These are phyloP conservation scores for Drosophila micromelanica DNA, from an alignment of 1,140 invertebrate genomes.

Conservation along the genomic window DNA sequence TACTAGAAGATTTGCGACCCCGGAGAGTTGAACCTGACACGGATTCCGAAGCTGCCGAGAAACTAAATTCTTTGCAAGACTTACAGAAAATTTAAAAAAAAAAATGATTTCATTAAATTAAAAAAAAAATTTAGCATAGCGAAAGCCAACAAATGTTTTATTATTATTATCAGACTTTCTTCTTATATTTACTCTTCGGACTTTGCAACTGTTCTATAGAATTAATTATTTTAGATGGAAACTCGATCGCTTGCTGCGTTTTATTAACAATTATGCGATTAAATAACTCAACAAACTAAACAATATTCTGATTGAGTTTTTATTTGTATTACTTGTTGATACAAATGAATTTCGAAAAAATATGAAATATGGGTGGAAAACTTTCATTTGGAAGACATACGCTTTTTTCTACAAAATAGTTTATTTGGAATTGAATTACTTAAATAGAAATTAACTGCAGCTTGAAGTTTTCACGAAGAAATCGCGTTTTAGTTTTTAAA, in stretches of 20 bases:
- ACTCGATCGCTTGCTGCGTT: background rate
- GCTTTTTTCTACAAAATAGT: background rate
- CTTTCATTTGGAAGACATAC: background rate
- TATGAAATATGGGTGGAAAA: background rate
- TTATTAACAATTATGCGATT: background rate
- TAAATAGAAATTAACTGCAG: background rate
- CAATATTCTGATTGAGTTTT: background rate
- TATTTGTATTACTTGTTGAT: background rate
- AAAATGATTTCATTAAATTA: conserved; percentile 48
- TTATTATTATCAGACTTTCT: background rate
- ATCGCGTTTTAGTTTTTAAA: no score
- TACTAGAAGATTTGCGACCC: conserved; percentile 46
- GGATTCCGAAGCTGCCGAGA: conserved; percentile 23
- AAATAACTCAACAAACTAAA: background rate
- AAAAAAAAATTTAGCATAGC: conserved; percentile 22
- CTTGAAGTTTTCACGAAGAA: no score
- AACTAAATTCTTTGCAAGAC: conserved; percentile 30
- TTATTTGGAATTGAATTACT: background rate
- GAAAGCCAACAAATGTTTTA: conserved; percentile 24
- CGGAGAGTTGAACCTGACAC: conserved; percentile 24
- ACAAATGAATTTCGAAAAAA: background rate
- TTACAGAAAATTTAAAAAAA: conserved; percentile 52
- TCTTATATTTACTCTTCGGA: background rate
- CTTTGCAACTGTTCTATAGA: background rate
- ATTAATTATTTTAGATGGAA: background rate